These are phyloP conservation scores for Platyrinchus mystaceus DNA, from an alignment of 2,797 vertebrate species.

Conservation along the genomic window DNA sequence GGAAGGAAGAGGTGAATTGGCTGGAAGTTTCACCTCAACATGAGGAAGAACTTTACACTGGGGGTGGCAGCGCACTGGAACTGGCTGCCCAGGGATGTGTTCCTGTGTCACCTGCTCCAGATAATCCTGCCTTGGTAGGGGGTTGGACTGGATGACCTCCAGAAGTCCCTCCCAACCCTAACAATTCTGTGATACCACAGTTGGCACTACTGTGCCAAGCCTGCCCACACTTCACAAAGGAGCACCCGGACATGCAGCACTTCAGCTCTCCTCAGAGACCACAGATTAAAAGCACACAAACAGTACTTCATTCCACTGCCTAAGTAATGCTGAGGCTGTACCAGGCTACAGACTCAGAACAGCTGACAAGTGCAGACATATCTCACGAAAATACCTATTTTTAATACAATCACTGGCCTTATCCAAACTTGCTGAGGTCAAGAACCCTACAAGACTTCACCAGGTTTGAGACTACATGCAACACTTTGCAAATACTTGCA, in stretches of 20 bases:
- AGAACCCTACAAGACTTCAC: background rate
- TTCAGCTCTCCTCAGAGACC: background rate
- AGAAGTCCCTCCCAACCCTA: background rate
- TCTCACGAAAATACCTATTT: fast-evolving
- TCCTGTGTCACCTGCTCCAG: background rate
- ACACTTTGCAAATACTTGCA: background rate
- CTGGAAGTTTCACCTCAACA: background rate
- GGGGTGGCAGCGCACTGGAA: background rate
- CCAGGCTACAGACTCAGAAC: background rate
- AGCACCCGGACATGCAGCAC: fast-evolving
- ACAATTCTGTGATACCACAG: background rate
- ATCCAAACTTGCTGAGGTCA: background rate
- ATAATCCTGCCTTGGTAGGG: background rate
- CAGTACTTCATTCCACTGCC: background rate
- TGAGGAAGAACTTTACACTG: background rate
- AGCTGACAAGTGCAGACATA: background rate
- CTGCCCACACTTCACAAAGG: background rate
- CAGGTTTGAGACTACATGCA: background rate
- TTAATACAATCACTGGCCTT: background rate
- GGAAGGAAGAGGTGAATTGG: background rate
- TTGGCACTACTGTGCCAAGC: background rate
- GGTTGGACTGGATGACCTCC: background rate
- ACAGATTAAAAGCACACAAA: fast-evolving
- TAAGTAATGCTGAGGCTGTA: background rate
- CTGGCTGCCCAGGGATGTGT: background rate